Percentiles rank a stretch among this genome's conserved stretches.
These are phyloP conservation scores for Drosophila siamana DNA, from an alignment of 2,888 invertebrate species.

Conservation along the genomic window DNA sequence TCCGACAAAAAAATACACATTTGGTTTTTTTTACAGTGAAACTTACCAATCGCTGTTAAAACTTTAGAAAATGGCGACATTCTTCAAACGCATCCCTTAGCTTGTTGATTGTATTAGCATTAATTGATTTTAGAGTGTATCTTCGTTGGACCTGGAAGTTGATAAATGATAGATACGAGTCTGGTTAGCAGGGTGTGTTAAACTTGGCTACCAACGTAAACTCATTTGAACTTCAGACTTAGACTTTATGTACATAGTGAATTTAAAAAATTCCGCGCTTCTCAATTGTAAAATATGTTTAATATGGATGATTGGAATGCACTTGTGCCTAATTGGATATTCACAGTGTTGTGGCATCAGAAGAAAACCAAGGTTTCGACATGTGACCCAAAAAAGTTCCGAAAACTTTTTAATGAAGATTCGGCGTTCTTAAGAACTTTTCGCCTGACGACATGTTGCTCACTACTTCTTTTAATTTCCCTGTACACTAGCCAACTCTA, in stretches of 20 bases:
- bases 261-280: slow-evolving; percentile 62
- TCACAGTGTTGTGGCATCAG: slow-evolving; percentile 56
- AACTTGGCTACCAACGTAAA: too few relatives aligned
- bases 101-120: too few relatives aligned
- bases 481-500: slow-evolving; percentile 43
- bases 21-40: background rate
- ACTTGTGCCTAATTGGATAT: slow-evolving; percentile 77
- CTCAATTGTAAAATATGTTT: slow-evolving; percentile 75
- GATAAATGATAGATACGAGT: too few relatives aligned
- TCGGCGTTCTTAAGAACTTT: slow-evolving; percentile 75
- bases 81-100: too few relatives aligned
- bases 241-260: slow-evolving; percentile 56
- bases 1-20: slow-evolving; percentile 15
- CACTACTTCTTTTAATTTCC: slow-evolving; percentile 76
- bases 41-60: too few relatives aligned
- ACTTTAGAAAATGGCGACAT: too few relatives aligned
- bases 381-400: slow-evolving; percentile 66
- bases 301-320: slow-evolving; percentile 19
- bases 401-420: slow-evolving; percentile 78
- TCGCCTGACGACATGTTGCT: slow-evolving; percentile 65
- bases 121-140: too few relatives aligned
- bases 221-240: slow-evolving; percentile 77
- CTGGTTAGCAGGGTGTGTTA: too few relatives aligned
- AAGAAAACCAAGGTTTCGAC: slow-evolving; percentile 21
- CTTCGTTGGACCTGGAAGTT: too few relatives aligned